A percentile compares a stretch with the other conserved stretches of the same genome.
phyloP scores from a whole-genome alignment of 2,113 vertebrate genomes.

The Stegastes partitus region DNA sequence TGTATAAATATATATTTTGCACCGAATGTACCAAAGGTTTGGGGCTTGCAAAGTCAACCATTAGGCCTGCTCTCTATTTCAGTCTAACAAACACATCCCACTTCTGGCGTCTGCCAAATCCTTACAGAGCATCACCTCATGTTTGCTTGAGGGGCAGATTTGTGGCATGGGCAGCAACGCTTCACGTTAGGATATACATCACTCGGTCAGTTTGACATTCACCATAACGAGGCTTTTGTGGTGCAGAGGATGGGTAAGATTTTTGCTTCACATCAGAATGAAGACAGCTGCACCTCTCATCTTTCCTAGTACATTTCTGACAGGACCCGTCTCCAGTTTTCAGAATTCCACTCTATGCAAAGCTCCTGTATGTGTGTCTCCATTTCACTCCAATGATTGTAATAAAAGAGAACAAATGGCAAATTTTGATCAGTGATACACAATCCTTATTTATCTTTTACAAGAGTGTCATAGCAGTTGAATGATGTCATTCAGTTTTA shows the following conservation, averaged over 20 bases:
- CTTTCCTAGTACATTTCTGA: conserved; percentile 55
- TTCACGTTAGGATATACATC: conserved; percentile 40
- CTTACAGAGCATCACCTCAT: conserved; percentile 49
- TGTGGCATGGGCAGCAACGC: conserved; percentile 54
- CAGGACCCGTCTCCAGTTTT: conserved; percentile 69
- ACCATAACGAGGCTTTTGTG: conserved; percentile 56
- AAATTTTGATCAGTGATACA: conserved; percentile 63
- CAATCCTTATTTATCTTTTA: conserved; percentile 34
- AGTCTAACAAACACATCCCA: conserved; percentile 58
- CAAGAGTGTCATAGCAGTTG: neutral
- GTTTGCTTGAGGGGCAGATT: conserved; percentile 51
- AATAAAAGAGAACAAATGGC: conserved; percentile 80
- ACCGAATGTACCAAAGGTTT: conserved; percentile 85
- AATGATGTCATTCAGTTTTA: no score
- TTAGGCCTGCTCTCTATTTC: conserved; percentile 68
- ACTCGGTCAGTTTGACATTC: conserved; percentile 36
- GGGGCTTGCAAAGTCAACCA: conserved; percentile 78
- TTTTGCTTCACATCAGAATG: conserved; percentile 34
- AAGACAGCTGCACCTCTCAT: conserved; percentile 44
- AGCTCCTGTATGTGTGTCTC: conserved; percentile 80
- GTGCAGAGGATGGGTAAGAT: conserved; percentile 43
- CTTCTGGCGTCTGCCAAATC: conserved; percentile 31
- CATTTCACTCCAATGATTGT: conserved; percentile 82
- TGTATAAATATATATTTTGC: conserved; percentile 84
- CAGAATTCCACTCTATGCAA: conserved; percentile 84